A percentile compares a stretch with the other conserved stretches of the same genome.
phyloP scores from a whole-genome alignment of 1,140 invertebrate genomes.

The Zelostemma sp. region DNA sequence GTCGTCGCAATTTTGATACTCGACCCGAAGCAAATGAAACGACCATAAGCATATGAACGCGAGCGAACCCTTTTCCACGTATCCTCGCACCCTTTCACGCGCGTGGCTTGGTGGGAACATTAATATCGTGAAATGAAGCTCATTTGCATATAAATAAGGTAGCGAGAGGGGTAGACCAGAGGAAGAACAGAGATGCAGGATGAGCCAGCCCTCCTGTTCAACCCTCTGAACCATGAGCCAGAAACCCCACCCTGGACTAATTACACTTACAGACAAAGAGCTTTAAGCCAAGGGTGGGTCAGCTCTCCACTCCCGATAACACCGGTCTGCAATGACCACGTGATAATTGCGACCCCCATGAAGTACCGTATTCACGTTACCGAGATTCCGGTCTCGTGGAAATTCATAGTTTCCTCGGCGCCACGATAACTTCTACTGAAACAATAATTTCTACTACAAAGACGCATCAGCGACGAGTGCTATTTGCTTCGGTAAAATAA shows the following conservation, averaged over 20 bases:
- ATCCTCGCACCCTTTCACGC: constrained; percentile 64
- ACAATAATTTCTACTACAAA: constrained; percentile 13
- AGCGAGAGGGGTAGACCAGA: constrained; percentile 60
- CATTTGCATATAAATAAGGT: constrained; percentile 90
- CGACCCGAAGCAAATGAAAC: constrained; percentile 49
- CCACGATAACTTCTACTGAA: constrained; percentile 30
- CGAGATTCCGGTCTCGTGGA: constrained; percentile 58
- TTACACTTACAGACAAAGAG: constrained; percentile 69
- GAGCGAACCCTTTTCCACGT: constrained; percentile 65
- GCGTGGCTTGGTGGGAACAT: constrained; percentile 76
- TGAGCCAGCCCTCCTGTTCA: constrained; percentile 59
- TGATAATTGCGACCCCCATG: constrained; percentile 66
- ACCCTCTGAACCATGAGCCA: constrained; percentile 50
- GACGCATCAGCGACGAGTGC: constrained; percentile 22
- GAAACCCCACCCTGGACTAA: constrained; percentile 67
- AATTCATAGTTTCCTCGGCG: constrained; percentile 60
- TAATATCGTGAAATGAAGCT: constrained; percentile 90
- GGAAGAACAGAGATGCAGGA: constrained; percentile 57
- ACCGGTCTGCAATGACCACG: constrained; percentile 67
- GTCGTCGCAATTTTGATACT: constrained; percentile 44
- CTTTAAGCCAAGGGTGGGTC: constrained; percentile 54
- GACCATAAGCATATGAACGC: constrained; percentile 63
- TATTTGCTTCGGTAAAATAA: neutral
- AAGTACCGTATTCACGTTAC: constrained; percentile 49
- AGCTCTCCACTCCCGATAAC: constrained; percentile 62